Evolutionary conservation across 1,140 invertebrate species (phyloP), one percentile per base, ranked within the genome.

Genomic region (Drosophila leontia): DNA sequence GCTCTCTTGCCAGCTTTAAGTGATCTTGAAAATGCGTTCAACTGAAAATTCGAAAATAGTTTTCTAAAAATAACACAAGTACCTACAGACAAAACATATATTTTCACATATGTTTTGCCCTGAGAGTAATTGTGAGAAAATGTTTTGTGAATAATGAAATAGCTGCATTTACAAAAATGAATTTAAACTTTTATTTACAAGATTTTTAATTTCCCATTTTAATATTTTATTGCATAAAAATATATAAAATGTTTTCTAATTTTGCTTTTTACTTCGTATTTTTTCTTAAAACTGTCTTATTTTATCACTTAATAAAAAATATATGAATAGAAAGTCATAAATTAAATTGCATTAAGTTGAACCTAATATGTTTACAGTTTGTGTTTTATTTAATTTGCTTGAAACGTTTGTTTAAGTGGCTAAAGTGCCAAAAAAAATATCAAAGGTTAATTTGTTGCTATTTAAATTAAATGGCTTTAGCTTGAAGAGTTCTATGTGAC

Each of bases 1-100:
- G 15, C 26, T 51, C 44, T 12, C 9, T 29, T 12, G 29, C 37
- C 26, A 69, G 61, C 32, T 29, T 69, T 19, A 12, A 37, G n/a
- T 68, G 67, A 70, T 55, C 67, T 68, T 70, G 67, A 42, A 35
- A 29, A 45, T 37, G 34, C n/a, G 11, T 32, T 68, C 50, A 35
- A 32, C n/a, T 50, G 48, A 50, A 32, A 39, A n/a, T 55, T 64
- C 19, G 11, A 70, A 70, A 68, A 68, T 70, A 70, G 34, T 17
- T 53, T 55, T 41, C 48, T 17, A 5, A 55, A 68, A 47, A 68
- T 68, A 70, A 15, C 51, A 19, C 1, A 29, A 65, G 41, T 37
- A 45, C 63, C 56, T 45, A 34, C n/a, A 61, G 8, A 44, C 19
- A 65, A 53, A 53, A 26, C 41, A 58, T 56, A 62, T 32, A 57